Evolutionary conservation across 2,888 invertebrate species (phyloP).

Genomic region (Seladonia tumulorum): DNA sequence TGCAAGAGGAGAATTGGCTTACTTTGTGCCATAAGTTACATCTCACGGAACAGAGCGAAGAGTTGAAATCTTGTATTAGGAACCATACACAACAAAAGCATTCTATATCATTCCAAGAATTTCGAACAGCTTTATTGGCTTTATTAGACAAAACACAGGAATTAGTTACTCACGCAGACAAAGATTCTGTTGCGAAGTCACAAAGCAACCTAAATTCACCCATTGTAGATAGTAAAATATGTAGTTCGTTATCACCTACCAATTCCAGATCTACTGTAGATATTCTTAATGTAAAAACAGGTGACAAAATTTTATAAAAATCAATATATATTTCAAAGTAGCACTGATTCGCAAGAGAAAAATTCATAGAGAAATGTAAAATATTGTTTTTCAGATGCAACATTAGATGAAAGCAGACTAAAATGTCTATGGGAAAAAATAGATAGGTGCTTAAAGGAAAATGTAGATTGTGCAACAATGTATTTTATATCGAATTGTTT

Average conservation of each 20-base stretch:
- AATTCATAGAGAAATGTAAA: neutral
- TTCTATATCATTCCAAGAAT: constrained; percentile 89
- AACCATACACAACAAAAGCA: constrained; percentile 79
- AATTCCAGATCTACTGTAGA: constrained; percentile 42
- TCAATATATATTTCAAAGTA: neutral
- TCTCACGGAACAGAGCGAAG: constrained; percentile 89
- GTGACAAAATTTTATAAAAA: constrained; percentile 25
- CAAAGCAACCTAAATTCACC: constrained; percentile 36
- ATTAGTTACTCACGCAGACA: constrained; percentile 44
- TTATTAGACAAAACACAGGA: constrained; percentile 87
- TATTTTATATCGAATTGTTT: constrained; percentile 88
- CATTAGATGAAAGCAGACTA: constrained; percentile 58
- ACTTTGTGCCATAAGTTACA: constrained; percentile 91
- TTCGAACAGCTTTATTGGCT: constrained; percentile 90
- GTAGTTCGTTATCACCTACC: constrained; percentile 20
- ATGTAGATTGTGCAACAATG: constrained; percentile 87
- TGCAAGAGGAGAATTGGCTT: constrained; percentile 88
- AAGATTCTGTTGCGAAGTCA: constrained; percentile 36
- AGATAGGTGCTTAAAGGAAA: constrained; percentile 74
- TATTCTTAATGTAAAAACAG: constrained; percentile 58
- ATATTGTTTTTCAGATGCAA: constrained; percentile 37
- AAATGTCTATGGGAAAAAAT: constrained; percentile 64
- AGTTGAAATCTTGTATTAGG: constrained; percentile 69
- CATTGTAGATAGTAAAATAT: constrained; percentile 43
- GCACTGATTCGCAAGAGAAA: neutral